A percentile compares a stretch with the other conserved stretches of the same genome.
Conservation (phyloP, 2,113 vertebrate genomes). For the Eidolon helvum region DNA sequence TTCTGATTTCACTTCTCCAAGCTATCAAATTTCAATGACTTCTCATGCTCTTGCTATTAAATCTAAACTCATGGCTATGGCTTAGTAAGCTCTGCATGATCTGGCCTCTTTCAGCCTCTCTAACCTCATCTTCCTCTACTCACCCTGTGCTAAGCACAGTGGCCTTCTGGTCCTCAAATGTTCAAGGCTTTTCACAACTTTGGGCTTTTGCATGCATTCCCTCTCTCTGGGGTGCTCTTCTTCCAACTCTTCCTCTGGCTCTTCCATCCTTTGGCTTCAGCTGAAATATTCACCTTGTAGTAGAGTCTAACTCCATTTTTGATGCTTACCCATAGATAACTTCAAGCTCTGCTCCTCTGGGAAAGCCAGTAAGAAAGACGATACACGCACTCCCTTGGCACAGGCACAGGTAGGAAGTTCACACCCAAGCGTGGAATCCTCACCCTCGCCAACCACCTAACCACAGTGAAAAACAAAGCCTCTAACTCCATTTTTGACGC, state of each 20-base stretch:
- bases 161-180: background rate
- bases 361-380: background rate
- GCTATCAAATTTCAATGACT: background rate
- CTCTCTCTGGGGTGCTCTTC: background rate
- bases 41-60: background rate
- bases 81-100: background rate
- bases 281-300: background rate
- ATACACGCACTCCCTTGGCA: background rate
- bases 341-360: background rate
- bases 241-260: background rate
- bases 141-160: background rate
- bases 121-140: background rate
- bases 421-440: background rate
- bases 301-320: background rate
- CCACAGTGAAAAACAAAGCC: background rate
- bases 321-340: background rate
- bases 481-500: background rate
- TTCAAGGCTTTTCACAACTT: background rate
- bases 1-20: background rate
- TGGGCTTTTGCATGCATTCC: background rate
- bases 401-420: background rate
- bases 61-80: background rate
- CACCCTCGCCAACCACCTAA: background rate
- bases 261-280: background rate
- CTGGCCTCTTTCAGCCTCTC: background rate